Evolutionary conservation across 1,140 invertebrate species (phyloP), one percentile per base, ranked within the genome.

Genomic region (Cydia fagiglandana): DNA sequence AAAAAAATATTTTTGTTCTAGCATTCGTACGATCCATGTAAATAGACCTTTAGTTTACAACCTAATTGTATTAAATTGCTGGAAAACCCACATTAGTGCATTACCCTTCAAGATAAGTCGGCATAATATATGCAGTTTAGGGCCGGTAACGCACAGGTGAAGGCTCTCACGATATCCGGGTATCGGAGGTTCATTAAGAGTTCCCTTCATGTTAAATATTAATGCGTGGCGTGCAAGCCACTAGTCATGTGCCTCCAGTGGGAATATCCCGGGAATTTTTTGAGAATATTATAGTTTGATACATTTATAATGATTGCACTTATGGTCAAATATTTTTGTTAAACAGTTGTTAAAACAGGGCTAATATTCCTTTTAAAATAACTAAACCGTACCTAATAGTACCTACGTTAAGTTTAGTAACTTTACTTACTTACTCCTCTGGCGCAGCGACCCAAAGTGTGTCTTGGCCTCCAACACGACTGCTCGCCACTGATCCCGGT

Each of bases 141-240:
- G 17, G 64, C 3, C 64, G n/a, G 50, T 53, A 53, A 53, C 50
- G 74, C 76, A 73, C 86, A 87, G 80, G 83, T 86, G 85, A 61
- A 61, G 56, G 45, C 78, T 86, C 85, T 77, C 86, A 88, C 81
- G 85, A 74, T 76, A 81, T 83, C 64, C 75, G 73, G 78, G 80
- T 80, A 83, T 84, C 83, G 81, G 78, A 64, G 81, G 74, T 77
- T 84, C 81, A 75, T 80, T 74, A 78, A 77, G 82, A 81, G 82
- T 78, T 83, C 78, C 77, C 81, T 77, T 76, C 73, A 70, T 53
- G 80, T 84, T 86, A 84, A 87, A 84, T 86, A 86, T 87, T 85
- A 84, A 87, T 83, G 74, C 78, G 56, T 81, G 74, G 68, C 76
- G 75, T 75, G 47, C 75, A 76, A 74, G 74, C n/a, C n/a, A 30